Base-by-base conservation (phyloP, 30 jellyfish, hydroid and myxozoan species). In the Hydractinia symbiolongicarpus region DNA sequence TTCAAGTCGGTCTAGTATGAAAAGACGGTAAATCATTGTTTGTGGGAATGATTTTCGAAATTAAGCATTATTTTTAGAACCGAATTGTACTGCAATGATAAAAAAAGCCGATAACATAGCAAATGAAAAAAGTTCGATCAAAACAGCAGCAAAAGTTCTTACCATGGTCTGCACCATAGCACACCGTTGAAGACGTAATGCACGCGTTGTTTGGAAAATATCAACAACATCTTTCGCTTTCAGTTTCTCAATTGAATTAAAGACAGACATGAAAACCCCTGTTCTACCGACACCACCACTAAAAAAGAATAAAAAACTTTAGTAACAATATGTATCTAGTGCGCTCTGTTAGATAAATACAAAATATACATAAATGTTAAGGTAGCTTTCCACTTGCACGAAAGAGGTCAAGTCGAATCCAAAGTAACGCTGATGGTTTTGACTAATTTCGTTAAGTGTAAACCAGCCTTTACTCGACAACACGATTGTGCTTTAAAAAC, bases 211-310 rank as follows among this genome's bases (percentile, higher is more conserved):
- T 81, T 94, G 99, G 79, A 94, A 94, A 30, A 94, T 62, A 64
- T 94, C 99, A 15, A 94, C 91, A 64, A 86, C 94, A n/a, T 95
- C 96, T 51, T 84, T 93, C 8, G 81, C 79, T 75, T 85, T 88
- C 84, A 94, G 86, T 21, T 89, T 77, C 75, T 94, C 97, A 55
- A 86, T 88, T 81, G 97, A 77, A 76, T 79, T 88, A 78, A 85
- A 73, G 60, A 94, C 68, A n/a, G 99, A 95, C 14, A 94, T 88
- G 68, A 86, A 88, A 4, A 95, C 84, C 53, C 99, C 99, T 44
- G 99, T 94, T 40, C 99, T 88, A 66, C 99, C 99, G 52, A 94
- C 99, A 53, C 99, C 99, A 54, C 99, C 99, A 67, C 99, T 94
- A 54, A n/a, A 82, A 81, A 62, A 5, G 44, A 56, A 61, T 68